Evolutionary conservation across 2,888 invertebrate species (phyloP), one percentile per base, ranked within the genome.

Genomic region (Xiphydria camelus): DNA sequence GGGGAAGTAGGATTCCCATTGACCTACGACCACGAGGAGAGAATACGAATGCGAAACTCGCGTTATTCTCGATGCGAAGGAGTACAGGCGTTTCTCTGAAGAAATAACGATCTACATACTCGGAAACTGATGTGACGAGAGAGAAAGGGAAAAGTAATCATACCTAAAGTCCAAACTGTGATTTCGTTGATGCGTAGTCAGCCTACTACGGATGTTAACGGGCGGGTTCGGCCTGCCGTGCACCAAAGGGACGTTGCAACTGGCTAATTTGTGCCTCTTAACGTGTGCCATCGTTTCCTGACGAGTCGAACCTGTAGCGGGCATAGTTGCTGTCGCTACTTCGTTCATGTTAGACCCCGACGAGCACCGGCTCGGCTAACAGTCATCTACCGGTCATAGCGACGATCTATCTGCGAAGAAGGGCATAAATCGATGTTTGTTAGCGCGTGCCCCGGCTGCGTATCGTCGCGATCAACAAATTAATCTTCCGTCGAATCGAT

Each of bases 151-250:
- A n/a, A n/a, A n/a, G n/a, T n/a, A n/a, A n/a, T n/a, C 47, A 12
- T 78, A 91, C 91, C 91, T 88, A 78, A 92, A 91, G 77, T 92
- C 92, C 76, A 92, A 81, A 73, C 91, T 92, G 69, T 91, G 84
- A 78, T 93, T 92, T 74, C 92, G 84, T 78, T 92, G 92, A 78
- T 93, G 92, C 59, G 81, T 83, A 62, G 81, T 81, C 59, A 83
- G 75, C 66, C 82, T 76, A 50, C 78, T 79, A 64, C 80, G 79
- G 51, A 70, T 72, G 61, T 75, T 78, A 53, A 76, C 70, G 38
- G 75, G 62, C 51, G 76, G 69, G 58, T 75, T 78, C 49, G 80
- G 77, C 51, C 80, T 77, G 53, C 82, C 82, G 62, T 83, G 83
- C 29, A 83, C 83, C 45, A 82, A 79, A 55, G 83, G 82, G 62